Percentiles rank a stretch among this genome's conserved stretches.
These are phyloP conservation scores for Muricea muricata DNA, from an alignment of 92 coral and sea anemone genomes.

Conservation along the genomic window DNA sequence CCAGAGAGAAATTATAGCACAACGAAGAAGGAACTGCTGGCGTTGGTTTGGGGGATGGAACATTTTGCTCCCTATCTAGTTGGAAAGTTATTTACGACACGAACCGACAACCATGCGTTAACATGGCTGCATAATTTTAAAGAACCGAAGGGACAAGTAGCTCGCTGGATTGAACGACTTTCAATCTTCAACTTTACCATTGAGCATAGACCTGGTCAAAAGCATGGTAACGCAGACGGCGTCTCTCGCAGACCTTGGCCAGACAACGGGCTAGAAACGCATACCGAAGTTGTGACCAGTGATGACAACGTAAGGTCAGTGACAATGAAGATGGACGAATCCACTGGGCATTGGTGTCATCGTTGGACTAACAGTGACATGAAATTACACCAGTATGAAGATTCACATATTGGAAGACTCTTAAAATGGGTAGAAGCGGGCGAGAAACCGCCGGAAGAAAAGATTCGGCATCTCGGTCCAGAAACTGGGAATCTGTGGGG, in stretches of 20 bases:
- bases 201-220: constrained; percentile 14
- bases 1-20: constrained; percentile 42
- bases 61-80: constrained; percentile 31
- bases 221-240: constrained; percentile 41
- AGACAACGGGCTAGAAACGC: background rate
- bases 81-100: constrained; percentile 7
- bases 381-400: too few relatives aligned
- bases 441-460: too few relatives aligned
- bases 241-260: background rate
- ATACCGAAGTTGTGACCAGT: too few relatives aligned
- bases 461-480: background rate
- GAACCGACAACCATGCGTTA: constrained; percentile 25
- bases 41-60: constrained; percentile 34
- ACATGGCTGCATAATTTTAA: constrained; percentile 21
- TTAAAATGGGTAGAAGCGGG: too few relatives aligned
- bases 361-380: too few relatives aligned
- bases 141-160: constrained; percentile 30
- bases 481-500: background rate
- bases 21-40: constrained; percentile 17
- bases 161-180: constrained; percentile 25
- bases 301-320: too few relatives aligned
- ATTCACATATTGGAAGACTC: too few relatives aligned
- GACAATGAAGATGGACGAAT: background rate
- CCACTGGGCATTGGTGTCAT: too few relatives aligned
- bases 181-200: background rate